phyloP scores from a whole-genome alignment of 2,113 vertebrate species.

The Microtus pennsylvanicus region DNA sequence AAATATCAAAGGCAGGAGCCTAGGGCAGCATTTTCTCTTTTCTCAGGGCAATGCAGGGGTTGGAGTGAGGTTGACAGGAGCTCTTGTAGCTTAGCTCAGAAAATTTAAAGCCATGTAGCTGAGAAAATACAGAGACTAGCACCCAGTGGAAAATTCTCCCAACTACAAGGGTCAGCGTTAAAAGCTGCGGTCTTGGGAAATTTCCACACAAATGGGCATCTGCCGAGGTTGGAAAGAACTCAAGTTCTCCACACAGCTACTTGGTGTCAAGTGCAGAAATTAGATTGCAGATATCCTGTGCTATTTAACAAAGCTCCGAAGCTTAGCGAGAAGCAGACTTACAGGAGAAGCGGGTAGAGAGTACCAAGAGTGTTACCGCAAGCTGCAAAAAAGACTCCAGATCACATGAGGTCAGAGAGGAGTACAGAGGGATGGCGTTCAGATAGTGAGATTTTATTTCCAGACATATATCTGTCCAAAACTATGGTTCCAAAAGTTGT shows the following conservation, averaged over 20 bases:
- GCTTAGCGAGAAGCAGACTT: neutral
- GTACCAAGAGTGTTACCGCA: neutral
- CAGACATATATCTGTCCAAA: neutral
- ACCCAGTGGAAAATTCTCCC: neutral
- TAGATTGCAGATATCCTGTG: neutral
- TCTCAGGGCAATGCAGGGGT: neutral
- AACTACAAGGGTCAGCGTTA: neutral
- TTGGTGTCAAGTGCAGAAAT: neutral
- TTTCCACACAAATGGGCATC: conserved; percentile 1
- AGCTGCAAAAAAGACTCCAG: neutral
- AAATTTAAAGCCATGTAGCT: neutral
- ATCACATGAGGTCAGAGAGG: neutral
- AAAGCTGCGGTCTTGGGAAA: neutral
- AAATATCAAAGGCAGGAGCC: neutral
- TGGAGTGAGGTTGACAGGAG: neutral
- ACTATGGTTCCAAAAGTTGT: neutral
- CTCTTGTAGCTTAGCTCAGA: neutral
- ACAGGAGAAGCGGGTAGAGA: neutral
- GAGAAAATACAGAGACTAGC: conserved; percentile 14
- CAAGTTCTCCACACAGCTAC: neutral
- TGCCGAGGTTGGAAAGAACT: conserved; percentile 10
- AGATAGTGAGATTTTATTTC: neutral
- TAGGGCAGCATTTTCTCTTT: neutral
- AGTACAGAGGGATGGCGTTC: neutral
- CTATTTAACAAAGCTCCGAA: neutral